Base-by-base conservation (phyloP, 2,888 invertebrate species). In the Dolomedes plantarius region DNA sequence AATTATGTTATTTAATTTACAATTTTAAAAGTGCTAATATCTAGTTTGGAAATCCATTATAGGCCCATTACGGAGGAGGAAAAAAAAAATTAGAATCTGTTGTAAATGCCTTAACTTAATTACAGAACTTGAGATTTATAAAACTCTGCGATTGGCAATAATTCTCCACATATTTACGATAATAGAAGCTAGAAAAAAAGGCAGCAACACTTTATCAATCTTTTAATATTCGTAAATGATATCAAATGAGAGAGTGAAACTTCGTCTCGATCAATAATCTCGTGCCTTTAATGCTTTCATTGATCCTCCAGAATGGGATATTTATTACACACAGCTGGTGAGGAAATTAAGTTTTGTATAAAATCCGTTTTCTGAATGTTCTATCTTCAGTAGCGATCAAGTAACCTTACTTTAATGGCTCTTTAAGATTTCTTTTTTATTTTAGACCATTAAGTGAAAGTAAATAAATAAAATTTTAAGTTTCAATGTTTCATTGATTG, bases 311-410 rank as follows among this genome's bases (percentile, higher is more conserved):
- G 23, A 56, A 56, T 56, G 56, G 56, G 56, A 23, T 56, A 56
- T 56, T 56, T 56, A 56, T 56, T 56, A 23, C 56, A 56, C 23
- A 56, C 56, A 56, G 56, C 56, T 56, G 56, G 56, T 16, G 56
- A 23, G 56, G 23, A 56, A 56, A 56, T 56, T 56, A 56, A 56
- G 56, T 56, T 56, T 56, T 56, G 56, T 56, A 56, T 56, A 56
- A 56, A 56, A 56, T 56, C 56, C 3, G 56, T 56, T 56, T 56
- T 56, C 56, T 56, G 5, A 56, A 56, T 56, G 56, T 56, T 56
- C 11, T 56, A 56, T 56, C 56, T 56, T 23, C 56, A 23, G 23
- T 1, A 56, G 56, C 19, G 56, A 56, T 56, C 19, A 23, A 56
- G 56, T 56, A 56, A 56, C 19, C 16, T 23, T 56, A 16, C 46